A percentile compares a stretch with the other conserved stretches of the same genome.
These are phyloP conservation scores for Lathamus discolor DNA, from an alignment of 2,113 vertebrate species.

Conservation along the genomic window DNA sequence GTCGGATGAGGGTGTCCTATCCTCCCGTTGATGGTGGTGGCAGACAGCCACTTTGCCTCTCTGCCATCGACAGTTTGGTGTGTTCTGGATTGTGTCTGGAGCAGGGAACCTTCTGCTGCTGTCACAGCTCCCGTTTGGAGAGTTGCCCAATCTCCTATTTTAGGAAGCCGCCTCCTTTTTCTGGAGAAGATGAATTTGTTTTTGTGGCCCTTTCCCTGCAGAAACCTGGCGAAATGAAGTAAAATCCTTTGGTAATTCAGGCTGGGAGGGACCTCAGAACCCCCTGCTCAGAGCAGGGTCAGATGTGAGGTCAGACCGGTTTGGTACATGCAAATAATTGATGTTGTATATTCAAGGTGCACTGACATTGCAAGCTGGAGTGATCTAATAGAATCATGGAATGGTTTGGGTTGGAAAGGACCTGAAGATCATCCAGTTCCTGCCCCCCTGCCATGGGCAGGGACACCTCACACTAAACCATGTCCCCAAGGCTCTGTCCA, in stretches of 20 bases:
- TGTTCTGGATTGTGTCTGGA: slow-evolving; percentile 29
- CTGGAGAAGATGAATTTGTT: neutral
- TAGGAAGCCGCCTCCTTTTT: neutral
- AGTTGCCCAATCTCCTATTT: neutral
- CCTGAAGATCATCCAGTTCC: neutral
- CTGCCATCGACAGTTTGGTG: neutral
- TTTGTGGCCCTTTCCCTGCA: neutral
- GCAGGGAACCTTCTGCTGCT: neutral
- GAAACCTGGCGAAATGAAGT: neutral
- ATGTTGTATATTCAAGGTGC: neutral
- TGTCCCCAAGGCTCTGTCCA: too few relatives aligned
- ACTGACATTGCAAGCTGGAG: neutral
- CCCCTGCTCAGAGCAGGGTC: neutral
- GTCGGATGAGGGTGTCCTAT: neutral
- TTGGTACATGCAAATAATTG: neutral
- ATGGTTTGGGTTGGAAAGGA: neutral
- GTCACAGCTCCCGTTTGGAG: neutral
- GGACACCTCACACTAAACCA: too few relatives aligned
- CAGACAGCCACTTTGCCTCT: slow-evolving; percentile 9
- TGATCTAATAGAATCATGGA: neutral
- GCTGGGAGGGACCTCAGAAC: neutral
- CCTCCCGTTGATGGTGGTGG: neutral
- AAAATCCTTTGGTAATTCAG: neutral
- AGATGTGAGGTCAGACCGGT: neutral
- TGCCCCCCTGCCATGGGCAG: neutral